phyloP scores from a whole-genome alignment of 2,797 vertebrate genomes.

The Epinephelus awoara region DNA sequence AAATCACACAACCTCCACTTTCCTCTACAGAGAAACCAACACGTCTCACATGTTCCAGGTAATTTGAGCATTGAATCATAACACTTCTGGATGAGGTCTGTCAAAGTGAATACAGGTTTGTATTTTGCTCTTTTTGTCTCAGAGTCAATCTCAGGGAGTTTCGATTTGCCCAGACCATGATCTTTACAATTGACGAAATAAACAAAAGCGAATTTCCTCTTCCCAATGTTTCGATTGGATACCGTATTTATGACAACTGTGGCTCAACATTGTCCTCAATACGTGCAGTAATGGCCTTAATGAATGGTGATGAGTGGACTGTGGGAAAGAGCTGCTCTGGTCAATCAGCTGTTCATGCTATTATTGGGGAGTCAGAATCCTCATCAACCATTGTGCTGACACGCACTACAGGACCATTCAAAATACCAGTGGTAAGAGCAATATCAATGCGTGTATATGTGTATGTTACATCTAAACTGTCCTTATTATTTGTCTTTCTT shows the following conservation, averaged over 20 bases:
- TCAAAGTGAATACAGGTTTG: background rate
- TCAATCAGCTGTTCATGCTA: conserved; percentile 79
- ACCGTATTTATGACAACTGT: conserved; percentile 85
- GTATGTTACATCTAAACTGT: background rate
- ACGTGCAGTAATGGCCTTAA: conserved; percentile 80
- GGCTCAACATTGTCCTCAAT: conserved; percentile 80
- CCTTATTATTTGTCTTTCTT: background rate
- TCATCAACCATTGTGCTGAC: conserved; percentile 83
- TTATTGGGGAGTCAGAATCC: conserved; percentile 86
- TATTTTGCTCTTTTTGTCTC: conserved; percentile 22
- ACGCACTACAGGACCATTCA: conserved; percentile 81
- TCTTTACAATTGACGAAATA: conserved; percentile 86
- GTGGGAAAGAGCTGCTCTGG: conserved; percentile 66
- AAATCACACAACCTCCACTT: conserved; percentile 71
- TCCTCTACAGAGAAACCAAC: conserved; percentile 79
- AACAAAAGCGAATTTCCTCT: conserved; percentile 79
- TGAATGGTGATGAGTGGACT: conserved; percentile 73
- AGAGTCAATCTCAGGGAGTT: conserved; percentile 84
- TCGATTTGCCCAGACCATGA: conserved; percentile 84
- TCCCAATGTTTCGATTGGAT: conserved; percentile 82
- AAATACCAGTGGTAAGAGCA: conserved; percentile 83
- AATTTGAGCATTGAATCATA: conserved; percentile 25
- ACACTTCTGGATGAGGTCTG: background rate
- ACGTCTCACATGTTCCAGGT: conserved; percentile 81
- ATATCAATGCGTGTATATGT: background rate